phyloP scores from a whole-genome alignment of 2,113 vertebrate species.

The Macrotis lagotis region DNA sequence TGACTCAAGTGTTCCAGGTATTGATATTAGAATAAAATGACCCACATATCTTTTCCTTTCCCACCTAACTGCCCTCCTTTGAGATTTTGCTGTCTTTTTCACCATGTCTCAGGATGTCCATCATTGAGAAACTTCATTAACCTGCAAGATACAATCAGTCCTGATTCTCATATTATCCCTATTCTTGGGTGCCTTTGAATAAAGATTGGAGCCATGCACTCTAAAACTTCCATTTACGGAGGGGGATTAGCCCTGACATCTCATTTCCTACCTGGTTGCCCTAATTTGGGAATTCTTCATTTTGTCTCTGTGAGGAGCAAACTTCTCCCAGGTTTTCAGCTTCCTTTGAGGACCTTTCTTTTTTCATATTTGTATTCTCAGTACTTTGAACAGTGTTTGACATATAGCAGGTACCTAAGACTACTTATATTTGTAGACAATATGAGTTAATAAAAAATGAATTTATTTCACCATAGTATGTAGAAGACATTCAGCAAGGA shows the following conservation, averaged over 20 bases:
- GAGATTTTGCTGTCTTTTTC: background rate
- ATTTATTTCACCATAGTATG: background rate
- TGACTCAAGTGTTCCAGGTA: background rate
- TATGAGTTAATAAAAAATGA: background rate
- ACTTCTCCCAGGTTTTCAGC: background rate
- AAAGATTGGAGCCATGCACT: background rate
- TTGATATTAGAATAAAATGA: background rate
- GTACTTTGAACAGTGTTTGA: background rate
- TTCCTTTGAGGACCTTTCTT: background rate
- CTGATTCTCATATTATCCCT: background rate
- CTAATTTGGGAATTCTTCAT: background rate
- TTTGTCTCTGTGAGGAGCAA: background rate
- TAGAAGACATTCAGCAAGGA: background rate
- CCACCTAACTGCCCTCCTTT: background rate
- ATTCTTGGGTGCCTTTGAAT: background rate
- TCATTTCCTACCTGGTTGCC: background rate
- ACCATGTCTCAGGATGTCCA: background rate
- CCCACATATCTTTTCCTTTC: no score
- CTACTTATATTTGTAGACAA: background rate
- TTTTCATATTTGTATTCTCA: background rate
- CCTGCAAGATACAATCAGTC: background rate
- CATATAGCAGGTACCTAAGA: background rate
- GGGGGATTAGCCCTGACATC: background rate
- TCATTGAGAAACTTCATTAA: background rate
- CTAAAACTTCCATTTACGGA: background rate